Conservation (phyloP, 2,888 invertebrate genomes). For the Dascillus cervinus region DNA sequence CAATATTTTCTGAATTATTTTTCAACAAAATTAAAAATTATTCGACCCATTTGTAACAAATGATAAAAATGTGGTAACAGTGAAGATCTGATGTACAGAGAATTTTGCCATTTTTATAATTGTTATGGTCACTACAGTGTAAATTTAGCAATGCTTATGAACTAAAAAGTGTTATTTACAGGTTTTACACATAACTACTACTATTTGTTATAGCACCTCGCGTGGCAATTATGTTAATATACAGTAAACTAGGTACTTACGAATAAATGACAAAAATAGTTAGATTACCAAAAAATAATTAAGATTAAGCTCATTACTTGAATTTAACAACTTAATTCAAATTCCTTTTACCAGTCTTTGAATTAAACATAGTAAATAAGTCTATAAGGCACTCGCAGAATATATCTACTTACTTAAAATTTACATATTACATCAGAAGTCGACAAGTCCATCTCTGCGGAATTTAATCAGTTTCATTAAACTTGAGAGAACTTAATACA, state of each 20-base stretch:
- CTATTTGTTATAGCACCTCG: constrained; percentile 14
- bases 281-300: constrained; percentile 7
- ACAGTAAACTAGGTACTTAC: constrained; percentile 8
- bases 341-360: constrained; percentile 35
- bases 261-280: constrained; percentile 6
- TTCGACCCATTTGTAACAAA: no score
- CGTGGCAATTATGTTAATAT: constrained; percentile 8
- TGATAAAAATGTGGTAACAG: no score
- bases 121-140: no score
- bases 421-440: constrained; percentile 5
- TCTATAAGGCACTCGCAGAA: constrained; percentile 24
- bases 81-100: no score
- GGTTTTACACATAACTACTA: background rate
- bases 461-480: constrained; percentile 32
- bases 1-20: no score
- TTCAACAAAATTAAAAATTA: no score
- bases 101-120: no score
- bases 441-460: constrained; percentile 29
- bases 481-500: constrained; percentile 6
- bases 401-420: constrained; percentile 1
- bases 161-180: background rate
- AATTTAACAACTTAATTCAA: constrained; percentile 21
- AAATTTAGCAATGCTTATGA: no score
- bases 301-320: constrained; percentile 4
- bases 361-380: constrained; percentile 30